phyloP scores from a whole-genome alignment of 1,140 invertebrate genomes.

The Sitobion miscanthi region DNA sequence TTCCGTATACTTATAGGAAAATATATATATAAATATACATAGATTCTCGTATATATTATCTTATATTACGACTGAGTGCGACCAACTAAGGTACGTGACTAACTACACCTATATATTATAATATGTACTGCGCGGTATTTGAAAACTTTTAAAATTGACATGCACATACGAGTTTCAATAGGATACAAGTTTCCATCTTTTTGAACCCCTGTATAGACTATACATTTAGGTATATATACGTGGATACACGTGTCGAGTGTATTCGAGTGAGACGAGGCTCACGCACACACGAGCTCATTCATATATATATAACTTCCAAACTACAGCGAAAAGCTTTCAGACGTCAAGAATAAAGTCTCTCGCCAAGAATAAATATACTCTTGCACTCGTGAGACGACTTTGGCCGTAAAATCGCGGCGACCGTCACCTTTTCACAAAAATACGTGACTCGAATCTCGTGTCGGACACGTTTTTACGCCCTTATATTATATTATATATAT shows the following conservation, averaged over 20 bases:
- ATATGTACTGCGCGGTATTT: neutral
- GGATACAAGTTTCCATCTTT: neutral
- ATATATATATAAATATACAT: neutral
- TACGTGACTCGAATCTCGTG: constrained; percentile 17
- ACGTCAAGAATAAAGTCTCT: neutral
- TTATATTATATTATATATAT: constrained; percentile 22
- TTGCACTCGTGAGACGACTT: neutral
- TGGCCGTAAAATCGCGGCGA: neutral
- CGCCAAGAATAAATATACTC: neutral
- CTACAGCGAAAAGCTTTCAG: constrained; percentile 43
- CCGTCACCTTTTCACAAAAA: neutral
- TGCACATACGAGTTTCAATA: neutral
- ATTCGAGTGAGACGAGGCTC: neutral
- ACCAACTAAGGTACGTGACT: neutral
- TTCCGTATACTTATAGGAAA: neutral
- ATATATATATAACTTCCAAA: neutral
- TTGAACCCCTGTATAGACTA: neutral
- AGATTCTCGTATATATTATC: neutral
- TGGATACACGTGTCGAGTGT: neutral
- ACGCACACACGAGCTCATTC: neutral
- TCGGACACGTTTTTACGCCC: neutral
- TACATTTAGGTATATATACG: neutral
- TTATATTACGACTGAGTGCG: neutral
- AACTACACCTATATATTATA: neutral
- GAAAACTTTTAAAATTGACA: neutral